Conservation (phyloP, 2,113 vertebrate genomes). For the Crotalus helleri region DNA sequence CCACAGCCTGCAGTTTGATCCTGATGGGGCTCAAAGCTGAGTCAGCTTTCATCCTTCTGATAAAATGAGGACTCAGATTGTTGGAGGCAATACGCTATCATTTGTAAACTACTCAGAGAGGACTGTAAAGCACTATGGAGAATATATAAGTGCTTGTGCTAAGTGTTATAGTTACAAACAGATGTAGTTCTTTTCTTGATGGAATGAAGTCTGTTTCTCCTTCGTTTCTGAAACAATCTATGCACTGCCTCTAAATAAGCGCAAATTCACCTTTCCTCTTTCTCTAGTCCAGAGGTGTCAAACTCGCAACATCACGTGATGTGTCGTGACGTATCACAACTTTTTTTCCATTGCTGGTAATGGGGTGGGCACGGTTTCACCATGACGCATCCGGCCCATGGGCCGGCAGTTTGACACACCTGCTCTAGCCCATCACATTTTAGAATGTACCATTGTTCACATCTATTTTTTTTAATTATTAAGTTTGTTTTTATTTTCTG, state of each 20-base stretch:
- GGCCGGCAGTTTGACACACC: no score
- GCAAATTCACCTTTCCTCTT: not conserved
- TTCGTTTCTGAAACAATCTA: not conserved
- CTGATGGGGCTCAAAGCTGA: not conserved
- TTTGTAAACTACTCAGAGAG: not conserved
- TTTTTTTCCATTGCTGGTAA: no score
- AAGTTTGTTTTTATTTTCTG: not conserved
- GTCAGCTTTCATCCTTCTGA: not conserved
- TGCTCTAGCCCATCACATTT: no score
- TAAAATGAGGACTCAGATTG: not conserved
- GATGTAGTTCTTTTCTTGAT: not conserved
- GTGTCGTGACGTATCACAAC: no score
- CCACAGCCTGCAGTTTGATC: not conserved
- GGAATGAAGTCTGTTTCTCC: not conserved
- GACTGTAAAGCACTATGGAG: not conserved
- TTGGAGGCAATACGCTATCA: not conserved
- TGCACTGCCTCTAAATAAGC: not conserved
- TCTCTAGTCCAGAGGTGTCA: no score
- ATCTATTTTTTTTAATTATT: not conserved
- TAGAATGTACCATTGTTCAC: not conserved
- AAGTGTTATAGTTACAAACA: not conserved
- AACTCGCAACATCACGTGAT: no score
- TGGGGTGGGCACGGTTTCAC: no score
- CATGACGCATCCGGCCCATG: no score
- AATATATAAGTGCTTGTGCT: not conserved